Evolutionary conservation across 2,797 vertebrate genomes (phyloP).

Genomic region (Darevskia mixta): DNA sequence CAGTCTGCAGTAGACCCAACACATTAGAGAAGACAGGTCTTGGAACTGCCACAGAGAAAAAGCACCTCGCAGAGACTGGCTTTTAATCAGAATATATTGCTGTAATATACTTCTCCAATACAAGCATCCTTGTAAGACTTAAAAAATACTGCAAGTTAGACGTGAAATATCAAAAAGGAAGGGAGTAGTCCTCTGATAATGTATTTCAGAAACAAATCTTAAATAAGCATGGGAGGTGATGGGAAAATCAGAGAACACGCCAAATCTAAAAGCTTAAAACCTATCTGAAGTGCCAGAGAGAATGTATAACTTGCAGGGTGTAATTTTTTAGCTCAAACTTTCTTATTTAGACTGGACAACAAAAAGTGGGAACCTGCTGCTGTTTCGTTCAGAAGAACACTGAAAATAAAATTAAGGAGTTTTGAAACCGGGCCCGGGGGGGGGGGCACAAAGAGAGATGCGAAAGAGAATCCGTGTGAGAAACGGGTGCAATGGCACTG

Average conservation of each 20-base stretch:
- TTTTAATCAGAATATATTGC: neutral
- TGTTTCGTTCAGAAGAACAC: neutral
- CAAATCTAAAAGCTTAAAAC: neutral
- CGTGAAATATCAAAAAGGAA: conserved; percentile 14
- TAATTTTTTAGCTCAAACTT: neutral
- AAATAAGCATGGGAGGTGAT: neutral
- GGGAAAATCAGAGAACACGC: neutral
- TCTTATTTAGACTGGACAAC: neutral
- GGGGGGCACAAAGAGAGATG: accelerated
- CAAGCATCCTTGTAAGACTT: conserved; percentile 38
- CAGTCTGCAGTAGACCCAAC: neutral
- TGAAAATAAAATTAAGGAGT: neutral
- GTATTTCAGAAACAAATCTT: neutral
- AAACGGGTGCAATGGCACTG: too few relatives aligned
- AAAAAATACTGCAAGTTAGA: neutral
- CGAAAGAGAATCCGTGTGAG: too few relatives aligned
- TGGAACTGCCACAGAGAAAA: neutral
- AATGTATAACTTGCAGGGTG: neutral
- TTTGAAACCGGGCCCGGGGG: neutral
- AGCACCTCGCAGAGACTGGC: neutral
- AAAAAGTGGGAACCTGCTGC: accelerated
- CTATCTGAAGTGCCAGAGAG: neutral
- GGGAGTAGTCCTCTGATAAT: neutral
- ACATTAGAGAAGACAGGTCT: conserved; percentile 23
- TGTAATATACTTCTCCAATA: conserved; percentile 17